These are phyloP conservation scores for Notoglanidium macrostoma DNA, from an alignment of 2,797 vertebrate genomes.

Conservation along the genomic window DNA sequence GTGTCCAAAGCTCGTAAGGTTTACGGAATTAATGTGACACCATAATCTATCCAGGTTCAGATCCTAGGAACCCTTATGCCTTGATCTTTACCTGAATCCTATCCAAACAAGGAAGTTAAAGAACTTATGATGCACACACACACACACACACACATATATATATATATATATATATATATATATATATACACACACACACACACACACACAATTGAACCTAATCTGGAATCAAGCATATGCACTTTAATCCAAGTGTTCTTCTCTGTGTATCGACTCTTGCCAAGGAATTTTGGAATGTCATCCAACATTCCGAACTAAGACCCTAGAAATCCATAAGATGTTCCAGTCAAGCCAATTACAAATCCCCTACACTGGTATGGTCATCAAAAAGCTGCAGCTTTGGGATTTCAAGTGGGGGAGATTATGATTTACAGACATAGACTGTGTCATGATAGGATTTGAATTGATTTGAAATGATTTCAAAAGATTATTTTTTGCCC, in stretches of 20 bases:
- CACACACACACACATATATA: neutral
- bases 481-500: neutral
- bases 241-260: slow-evolving; percentile 58
- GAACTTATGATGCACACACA: slow-evolving; percentile 26
- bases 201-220: slow-evolving; percentile 59
- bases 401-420: slow-evolving; percentile 48
- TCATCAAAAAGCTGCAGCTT: slow-evolving; percentile 58
- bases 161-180: no score
- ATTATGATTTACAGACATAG: slow-evolving; percentile 46
- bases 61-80: slow-evolving; percentile 41
- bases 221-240: slow-evolving; percentile 57
- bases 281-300: slow-evolving; percentile 62
- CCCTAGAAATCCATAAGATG: slow-evolving; percentile 60
- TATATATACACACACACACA: slow-evolving; percentile 16
- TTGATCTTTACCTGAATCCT: slow-evolving; percentile 40
- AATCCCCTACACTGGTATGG: slow-evolving; percentile 58
- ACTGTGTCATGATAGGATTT: slow-evolving; percentile 47
- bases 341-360: slow-evolving; percentile 63
- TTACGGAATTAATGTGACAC: slow-evolving; percentile 51
- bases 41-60: slow-evolving; percentile 48
- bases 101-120: slow-evolving; percentile 42
- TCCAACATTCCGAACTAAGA: slow-evolving; percentile 60
- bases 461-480: slow-evolving; percentile 39
- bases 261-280: slow-evolving; percentile 48
- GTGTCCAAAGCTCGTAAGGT: slow-evolving; percentile 43